phyloP scores from a whole-genome alignment of 2,888 invertebrate genomes.

The Drosophila mulleri region DNA sequence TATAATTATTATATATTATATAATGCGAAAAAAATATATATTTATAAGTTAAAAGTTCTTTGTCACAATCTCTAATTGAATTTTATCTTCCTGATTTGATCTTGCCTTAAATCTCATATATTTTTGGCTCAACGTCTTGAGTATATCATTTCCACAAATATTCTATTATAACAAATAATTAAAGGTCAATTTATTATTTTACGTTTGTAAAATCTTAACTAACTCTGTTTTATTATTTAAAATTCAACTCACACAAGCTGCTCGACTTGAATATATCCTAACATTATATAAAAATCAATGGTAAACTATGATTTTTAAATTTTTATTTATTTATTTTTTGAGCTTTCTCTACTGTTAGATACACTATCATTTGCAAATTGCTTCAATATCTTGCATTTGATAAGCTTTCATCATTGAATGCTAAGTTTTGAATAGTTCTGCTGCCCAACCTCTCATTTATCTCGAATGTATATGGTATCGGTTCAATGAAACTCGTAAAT shows the following conservation, averaged over 20 bases:
- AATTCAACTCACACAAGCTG: background rate
- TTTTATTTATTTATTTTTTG: no score
- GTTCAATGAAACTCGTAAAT: slow-evolving; percentile 3
- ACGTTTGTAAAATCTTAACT: background rate
- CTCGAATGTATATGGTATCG: slow-evolving; percentile 22
- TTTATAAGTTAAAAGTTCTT: no score
- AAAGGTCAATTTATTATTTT: background rate
- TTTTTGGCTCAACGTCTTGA: no score
- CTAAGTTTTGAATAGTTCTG: background rate
- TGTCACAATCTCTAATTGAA: no score
- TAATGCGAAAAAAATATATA: no score
- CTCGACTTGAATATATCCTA: background rate
- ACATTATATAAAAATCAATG: background rate
- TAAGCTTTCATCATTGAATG: background rate
- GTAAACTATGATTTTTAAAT: background rate
- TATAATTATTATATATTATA: no score
- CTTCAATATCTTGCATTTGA: no score
- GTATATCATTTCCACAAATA: background rate
- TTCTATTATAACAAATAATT: background rate
- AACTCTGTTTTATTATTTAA: background rate
- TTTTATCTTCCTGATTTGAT: no score
- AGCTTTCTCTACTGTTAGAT: no score
- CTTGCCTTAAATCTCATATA: no score
- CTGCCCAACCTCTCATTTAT: background rate
- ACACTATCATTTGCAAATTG: no score